Evolutionary conservation across 2,888 invertebrate genomes (phyloP), one percentile per base, ranked within the genome.

Genomic region (Pediacus dermestoides): DNA sequence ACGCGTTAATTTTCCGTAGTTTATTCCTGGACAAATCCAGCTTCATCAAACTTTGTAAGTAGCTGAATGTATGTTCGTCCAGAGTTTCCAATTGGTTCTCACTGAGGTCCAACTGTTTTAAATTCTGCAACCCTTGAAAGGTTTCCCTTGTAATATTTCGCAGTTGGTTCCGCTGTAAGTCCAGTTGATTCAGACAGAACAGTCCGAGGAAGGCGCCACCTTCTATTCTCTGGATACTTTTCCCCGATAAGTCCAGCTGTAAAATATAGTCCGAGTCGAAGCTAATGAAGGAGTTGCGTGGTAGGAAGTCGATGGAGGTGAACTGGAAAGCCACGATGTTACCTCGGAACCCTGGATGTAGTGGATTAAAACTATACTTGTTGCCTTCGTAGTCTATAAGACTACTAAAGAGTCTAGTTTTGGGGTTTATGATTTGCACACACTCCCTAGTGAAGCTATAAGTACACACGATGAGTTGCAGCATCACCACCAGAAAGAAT

Each of bases 21-120:
- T 48, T 41, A 37, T 66, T 66, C 10, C 33, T 27, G 1, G 64
- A 62, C 23, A 66, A 46, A 50, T 64, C 57, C 30, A 66, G 42
- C 9, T 36, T 30, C 32, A 47, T 37, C 14, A 60, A 26, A 21
- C 35, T 41, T 13, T 31, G 28, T 16, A 52, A 34, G 30, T 37
- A 16, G 12, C 36, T 16, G 40, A 53, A 47, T 26, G 43, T 39
- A 10, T 39, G 33, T 8, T 44, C 45, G n/a, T 38, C 39, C 18
- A 62, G 35, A 12, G 40, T 21, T 4, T 30, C 42, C 14, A 63
- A 31, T 18, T 34, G 36, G 40, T 61, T 62, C 8, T 49, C 41
- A 34, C 53, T 51, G 26, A 64, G 36, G 39, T 52, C 44, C 11
- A 63, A 33, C 3, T 41, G 39, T 16, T 44, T 39, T 12, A 63